These are phyloP conservation scores for Haliclona indistincta DNA, from an alignment of 37 sponge, comb jelly and placozoan species.

Conservation along the genomic window DNA sequence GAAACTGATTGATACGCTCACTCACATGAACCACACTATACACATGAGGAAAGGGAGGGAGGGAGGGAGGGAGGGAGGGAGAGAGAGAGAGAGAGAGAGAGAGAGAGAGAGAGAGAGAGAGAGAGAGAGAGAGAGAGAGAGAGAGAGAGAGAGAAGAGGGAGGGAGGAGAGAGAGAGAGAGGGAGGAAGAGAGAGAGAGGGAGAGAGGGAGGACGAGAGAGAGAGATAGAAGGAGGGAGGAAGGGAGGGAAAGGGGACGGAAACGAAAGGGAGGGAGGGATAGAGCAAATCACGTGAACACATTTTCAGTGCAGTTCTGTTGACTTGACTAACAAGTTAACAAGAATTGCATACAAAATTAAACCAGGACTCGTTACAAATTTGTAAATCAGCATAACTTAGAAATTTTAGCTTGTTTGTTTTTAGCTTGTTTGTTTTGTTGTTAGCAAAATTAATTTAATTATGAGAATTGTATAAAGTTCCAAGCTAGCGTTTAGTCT, in stretches of 20 bases:
- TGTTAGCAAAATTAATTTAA: too few species aligned
- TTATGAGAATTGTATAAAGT: too few species aligned
- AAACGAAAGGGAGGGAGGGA: not conserved
- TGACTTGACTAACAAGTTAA: too few species aligned
- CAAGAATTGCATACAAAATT: too few species aligned
- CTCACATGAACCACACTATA: too few species aligned
- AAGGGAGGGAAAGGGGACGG: not conserved
- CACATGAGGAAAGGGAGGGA: too few species aligned
- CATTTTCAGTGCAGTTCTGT: slow-evolving; percentile 11
- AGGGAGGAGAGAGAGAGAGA: not conserved
- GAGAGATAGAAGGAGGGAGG: not conserved
- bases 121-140: slow-evolving; percentile 10
- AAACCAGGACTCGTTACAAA: too few species aligned
- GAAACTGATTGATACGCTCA: too few species aligned
- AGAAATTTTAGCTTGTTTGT: too few species aligned
- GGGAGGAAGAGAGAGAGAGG: not conserved
- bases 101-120: slow-evolving; percentile 3
- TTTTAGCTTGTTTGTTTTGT: too few species aligned
- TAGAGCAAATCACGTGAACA: slow-evolving; percentile 23
- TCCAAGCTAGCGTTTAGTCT: too few species aligned
- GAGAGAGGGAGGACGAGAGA: not conserved
- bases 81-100: slow-evolving; percentile 7
- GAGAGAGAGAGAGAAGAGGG: not conserved
- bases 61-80: not conserved
- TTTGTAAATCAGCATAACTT: too few species aligned